These are phyloP conservation scores for Poecile montanus DNA, from an alignment of 2,797 vertebrate species.

Conservation along the genomic window DNA sequence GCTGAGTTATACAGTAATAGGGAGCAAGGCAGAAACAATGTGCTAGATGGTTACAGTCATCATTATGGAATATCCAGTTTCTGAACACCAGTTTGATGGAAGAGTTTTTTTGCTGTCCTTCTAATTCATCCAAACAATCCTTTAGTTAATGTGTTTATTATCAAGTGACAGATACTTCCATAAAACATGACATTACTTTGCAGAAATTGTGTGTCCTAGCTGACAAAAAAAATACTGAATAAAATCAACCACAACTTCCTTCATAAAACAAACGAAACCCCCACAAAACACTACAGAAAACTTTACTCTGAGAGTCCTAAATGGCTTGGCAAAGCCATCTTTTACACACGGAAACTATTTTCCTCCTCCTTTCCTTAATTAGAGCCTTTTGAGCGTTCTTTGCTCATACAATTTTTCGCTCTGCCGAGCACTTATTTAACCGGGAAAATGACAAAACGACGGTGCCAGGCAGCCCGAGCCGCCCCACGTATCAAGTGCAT, in stretches of 20 bases:
- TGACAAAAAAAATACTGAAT: neutral
- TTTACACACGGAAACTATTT: accelerated
- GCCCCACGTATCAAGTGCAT: neutral
- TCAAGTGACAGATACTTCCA: neutral
- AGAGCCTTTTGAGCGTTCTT: neutral
- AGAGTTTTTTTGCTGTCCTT: neutral
- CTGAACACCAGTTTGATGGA: neutral
- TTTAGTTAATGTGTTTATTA: neutral
- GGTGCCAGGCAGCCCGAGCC: neutral
- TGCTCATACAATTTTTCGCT: neutral
- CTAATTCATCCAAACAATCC: neutral
- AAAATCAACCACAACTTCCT: neutral
- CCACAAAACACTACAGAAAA: neutral
- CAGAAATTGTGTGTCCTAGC: neutral
- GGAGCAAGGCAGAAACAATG: neutral
- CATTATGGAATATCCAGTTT: neutral
- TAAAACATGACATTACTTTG: neutral
- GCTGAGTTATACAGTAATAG: neutral
- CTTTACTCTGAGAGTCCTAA: neutral
- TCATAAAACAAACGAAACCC: neutral
- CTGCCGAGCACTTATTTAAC: neutral
- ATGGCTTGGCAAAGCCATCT: neutral
- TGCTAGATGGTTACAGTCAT: neutral
- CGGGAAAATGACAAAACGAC: accelerated
- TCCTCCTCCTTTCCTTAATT: neutral